Evolutionary conservation across 2,797 vertebrate genomes (phyloP).

Genomic region (Xiphophorus birchmanni): DNA sequence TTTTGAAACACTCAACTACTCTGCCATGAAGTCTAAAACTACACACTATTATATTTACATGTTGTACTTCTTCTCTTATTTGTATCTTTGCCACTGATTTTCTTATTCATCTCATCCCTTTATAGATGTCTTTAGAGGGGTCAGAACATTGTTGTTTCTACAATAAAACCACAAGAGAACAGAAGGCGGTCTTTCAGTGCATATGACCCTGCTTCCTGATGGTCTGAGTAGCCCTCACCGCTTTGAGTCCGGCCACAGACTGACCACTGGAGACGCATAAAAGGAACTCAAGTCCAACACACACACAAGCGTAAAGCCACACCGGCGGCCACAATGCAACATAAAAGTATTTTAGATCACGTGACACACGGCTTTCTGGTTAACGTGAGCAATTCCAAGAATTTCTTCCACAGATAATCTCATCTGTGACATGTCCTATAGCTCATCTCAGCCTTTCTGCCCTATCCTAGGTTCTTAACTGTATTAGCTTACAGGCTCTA

Average conservation of each 20-base stretch:
- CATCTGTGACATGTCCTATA: neutral
- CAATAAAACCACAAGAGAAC: slow-evolving; percentile 20
- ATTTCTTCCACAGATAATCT: neutral
- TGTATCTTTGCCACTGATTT: slow-evolving; percentile 1
- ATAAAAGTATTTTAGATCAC: neutral
- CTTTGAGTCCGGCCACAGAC: slow-evolving; percentile 26
- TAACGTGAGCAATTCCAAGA: slow-evolving; percentile 1
- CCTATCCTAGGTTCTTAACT: neutral
- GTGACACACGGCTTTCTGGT: slow-evolving; percentile 5
- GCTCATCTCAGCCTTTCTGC: neutral
- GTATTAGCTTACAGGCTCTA: neutral
- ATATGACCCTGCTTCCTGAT: neutral
- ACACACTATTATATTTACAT: neutral
- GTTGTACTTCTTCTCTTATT: neutral
- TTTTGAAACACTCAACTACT: neutral
- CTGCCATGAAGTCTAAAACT: neutral
- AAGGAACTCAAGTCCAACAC: slow-evolving; percentile 1
- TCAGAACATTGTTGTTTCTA: slow-evolving; percentile 34
- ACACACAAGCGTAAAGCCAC: neutral
- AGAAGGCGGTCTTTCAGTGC: neutral
- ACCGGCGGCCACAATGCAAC: neutral
- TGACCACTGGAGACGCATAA: slow-evolving; percentile 16
- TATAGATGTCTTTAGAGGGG: slow-evolving; percentile 7
- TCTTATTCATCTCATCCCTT: slow-evolving; percentile 11
- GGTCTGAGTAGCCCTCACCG: slow-evolving; percentile 14